Evolutionary conservation across 2,797 vertebrate species (phyloP), one percentile per base, ranked within the genome.

Genomic region (Anisognathus igniventris): DNA sequence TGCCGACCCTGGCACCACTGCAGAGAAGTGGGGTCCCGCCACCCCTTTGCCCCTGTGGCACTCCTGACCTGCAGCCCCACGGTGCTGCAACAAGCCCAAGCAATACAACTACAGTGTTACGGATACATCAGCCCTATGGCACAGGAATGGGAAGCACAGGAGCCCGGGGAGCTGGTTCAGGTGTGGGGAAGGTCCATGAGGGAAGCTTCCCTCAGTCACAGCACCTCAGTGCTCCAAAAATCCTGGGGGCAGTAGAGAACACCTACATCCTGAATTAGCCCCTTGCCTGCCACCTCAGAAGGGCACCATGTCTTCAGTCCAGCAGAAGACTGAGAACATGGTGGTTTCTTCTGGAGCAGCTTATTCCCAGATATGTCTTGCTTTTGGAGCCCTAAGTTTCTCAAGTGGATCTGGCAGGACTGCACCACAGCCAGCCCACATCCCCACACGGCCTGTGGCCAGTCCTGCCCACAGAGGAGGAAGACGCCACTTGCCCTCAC

Each of bases 401-500:
- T 1, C 21, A 68, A 20, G 33, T 4, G 15, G 68, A 48, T 74
- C 16, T 2, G 2, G 45, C 30, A 35, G 42, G 35, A 39, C 30
- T 13, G 33, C 24, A 28, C 51, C 42, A 22, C 0, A 24, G 83
- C 50, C 33, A 51, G 2, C 44, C 80, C 71, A 51, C 27, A 23
- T 16, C 20, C 7, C 9, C 14, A 20, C 25, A 5, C 6, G 15
- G 50, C 57, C 77, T 15, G 30, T 0, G 0, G n/a, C 22, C 40
- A 77, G 72, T 44, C 60, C 75, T 66, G 13, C 72, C 70, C 39
- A 4, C 21, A 37, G 23, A 2, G 1, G 37, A 39, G 13, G 17
- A 31, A 17, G 28, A 37, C 0, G 0, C n/a, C 67, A 20, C 47
- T 44, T 50, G 64, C 48, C 73, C 98, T 97, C 97, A 99, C 99